Percentiles rank a stretch among this genome's conserved stretches.
These are phyloP conservation scores for Spilogale gracilis DNA, from an alignment of 2,113 vertebrate species.

Conservation along the genomic window DNA sequence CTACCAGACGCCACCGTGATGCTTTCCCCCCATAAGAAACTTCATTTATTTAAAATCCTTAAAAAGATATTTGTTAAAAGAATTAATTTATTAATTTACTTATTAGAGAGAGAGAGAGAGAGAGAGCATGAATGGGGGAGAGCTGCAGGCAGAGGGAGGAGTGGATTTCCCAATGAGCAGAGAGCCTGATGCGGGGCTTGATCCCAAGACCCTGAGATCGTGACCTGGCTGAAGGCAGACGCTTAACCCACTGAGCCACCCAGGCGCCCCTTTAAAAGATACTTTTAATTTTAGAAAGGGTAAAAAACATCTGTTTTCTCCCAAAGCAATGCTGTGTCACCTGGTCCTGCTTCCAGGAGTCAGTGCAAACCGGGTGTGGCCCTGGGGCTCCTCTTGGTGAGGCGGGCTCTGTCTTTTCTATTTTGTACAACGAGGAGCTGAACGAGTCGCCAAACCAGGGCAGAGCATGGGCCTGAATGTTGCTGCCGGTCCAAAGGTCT, in stretches of 20 bases:
- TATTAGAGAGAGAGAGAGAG: not conserved
- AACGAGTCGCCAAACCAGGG: not conserved
- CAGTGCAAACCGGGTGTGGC: accelerated
- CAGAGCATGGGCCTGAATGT: accelerated
- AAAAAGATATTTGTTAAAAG: not conserved
- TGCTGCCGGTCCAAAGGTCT: not conserved
- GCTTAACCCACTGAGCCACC: not conserved
- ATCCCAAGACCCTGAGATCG: not conserved
- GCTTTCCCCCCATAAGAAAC: not conserved
- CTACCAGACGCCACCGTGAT: not conserved
- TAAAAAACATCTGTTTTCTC: not conserved
- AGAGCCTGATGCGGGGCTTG: not conserved
- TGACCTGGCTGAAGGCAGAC: not conserved
- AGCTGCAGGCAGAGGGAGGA: not conserved
- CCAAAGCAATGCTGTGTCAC: not conserved
- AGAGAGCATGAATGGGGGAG: not conserved
- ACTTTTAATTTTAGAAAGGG: not conserved
- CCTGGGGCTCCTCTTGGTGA: not conserved
- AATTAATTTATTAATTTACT: not conserved
- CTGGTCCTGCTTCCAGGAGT: not conserved
- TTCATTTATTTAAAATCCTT: not conserved
- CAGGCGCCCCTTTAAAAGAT: not conserved
- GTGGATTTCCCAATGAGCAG: not conserved
- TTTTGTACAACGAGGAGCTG: not conserved
- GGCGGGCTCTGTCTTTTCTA: accelerated